Percentiles rank a stretch among this genome's conserved stretches.
Evolutionary conservation across 2,113 vertebrate species (phyloP).

Genomic region (Notiomystis cincta): DNA sequence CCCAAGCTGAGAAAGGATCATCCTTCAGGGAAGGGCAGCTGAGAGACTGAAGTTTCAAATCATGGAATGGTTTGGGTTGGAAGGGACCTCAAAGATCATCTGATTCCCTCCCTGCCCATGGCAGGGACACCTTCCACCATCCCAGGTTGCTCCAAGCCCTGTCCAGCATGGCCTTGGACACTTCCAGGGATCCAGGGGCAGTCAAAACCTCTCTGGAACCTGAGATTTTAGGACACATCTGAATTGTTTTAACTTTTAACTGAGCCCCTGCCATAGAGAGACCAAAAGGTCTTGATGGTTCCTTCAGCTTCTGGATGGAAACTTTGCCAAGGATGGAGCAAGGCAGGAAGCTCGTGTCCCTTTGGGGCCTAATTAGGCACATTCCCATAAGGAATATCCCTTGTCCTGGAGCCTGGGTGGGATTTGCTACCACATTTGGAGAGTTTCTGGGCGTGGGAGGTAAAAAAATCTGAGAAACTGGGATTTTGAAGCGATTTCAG

Average conservation of each 20-base stretch:
- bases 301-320: neutral
- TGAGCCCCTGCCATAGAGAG: neutral
- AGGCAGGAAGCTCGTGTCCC: neutral
- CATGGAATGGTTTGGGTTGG: neutral
- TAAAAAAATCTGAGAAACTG: neutral
- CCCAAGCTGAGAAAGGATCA: neutral
- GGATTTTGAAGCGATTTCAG: neutral
- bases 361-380: neutral
- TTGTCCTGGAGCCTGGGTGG: neutral
- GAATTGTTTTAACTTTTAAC: slow-evolving; percentile 10
- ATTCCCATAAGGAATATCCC: neutral
- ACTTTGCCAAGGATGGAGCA: neutral
- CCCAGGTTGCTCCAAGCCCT: neutral
- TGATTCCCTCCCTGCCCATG: neutral
- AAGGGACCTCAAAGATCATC: neutral
- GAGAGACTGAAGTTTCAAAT: neutral
- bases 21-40: neutral
- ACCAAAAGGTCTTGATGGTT: neutral
- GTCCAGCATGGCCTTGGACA: rapidly evolving
- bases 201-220: neutral
- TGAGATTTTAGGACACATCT: neutral
- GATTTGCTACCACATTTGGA: neutral
- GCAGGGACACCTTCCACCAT: rapidly evolving
- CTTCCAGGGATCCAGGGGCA: neutral
- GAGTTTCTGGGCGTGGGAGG: neutral